Percentiles rank a stretch among this genome's conserved stretches.
phyloP scores from a whole-genome alignment of 1,140 invertebrate species.

The Eumeta japonica region DNA sequence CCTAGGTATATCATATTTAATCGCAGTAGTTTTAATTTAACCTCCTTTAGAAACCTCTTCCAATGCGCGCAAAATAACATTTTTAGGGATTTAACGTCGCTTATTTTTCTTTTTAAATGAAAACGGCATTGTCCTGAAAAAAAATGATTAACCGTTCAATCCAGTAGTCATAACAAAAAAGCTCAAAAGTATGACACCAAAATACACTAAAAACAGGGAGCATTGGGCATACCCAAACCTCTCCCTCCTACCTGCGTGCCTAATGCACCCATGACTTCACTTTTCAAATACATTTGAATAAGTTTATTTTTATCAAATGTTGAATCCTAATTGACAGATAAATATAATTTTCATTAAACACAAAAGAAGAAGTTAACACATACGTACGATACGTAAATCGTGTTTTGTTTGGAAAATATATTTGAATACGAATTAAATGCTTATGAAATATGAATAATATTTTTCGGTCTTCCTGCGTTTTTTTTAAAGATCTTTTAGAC shows the following conservation, averaged over 20 bases:
- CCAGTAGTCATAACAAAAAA: too few species aligned
- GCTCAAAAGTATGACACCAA: constrained; percentile 4
- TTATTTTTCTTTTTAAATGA: constrained; percentile 13
- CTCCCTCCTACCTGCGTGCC: constrained; percentile 7
- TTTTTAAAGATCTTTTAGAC: too few species aligned
- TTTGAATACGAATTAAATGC: too few species aligned
- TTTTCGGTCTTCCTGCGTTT: too few species aligned
- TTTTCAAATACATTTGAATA: constrained; percentile 6
- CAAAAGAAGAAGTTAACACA: too few species aligned
- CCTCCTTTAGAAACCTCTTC: constrained; percentile 12
- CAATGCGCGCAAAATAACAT: too few species aligned
- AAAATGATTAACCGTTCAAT: too few species aligned
- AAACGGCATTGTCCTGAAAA: constrained; percentile 13
- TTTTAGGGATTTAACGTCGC: constrained; percentile 14
- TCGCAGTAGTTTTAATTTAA: constrained; percentile 11
- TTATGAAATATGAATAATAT: too few species aligned
- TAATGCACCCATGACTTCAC: constrained; percentile 8
- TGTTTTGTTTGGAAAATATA: too few species aligned
- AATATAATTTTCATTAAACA: too few species aligned
- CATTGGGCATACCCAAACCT: constrained; percentile 15
- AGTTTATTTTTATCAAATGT: constrained; percentile 7
- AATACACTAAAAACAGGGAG: constrained; percentile 9
- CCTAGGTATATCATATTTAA: constrained; percentile 14
- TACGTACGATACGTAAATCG: too few species aligned
- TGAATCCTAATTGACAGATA: too few species aligned